Conservation (phyloP, 2,113 vertebrate genomes). For the Cnemophilus loriae region DNA sequence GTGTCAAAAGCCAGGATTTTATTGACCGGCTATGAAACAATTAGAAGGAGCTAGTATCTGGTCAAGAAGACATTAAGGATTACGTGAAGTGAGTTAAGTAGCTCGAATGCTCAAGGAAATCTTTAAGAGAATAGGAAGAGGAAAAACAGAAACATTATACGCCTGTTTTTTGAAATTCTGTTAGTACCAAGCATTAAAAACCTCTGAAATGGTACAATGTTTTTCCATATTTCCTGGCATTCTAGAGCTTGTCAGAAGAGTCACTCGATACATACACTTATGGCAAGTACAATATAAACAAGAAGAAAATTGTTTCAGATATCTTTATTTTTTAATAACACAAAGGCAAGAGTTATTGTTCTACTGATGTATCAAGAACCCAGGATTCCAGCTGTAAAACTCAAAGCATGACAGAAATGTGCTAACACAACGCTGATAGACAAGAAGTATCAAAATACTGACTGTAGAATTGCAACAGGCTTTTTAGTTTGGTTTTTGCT, state of each 20-base stretch:
- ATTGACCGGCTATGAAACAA: background rate
- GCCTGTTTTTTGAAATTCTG: background rate
- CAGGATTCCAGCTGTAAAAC: background rate
- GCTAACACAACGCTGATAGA: background rate
- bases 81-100: background rate
- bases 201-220: rapidly evolving
- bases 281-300: slow-evolving; percentile 50
- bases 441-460: background rate
- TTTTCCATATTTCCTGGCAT: background rate
- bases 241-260: background rate
- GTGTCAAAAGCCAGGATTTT: slow-evolving; percentile 12
- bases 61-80: background rate
- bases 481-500: background rate
- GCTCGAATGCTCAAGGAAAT: background rate
- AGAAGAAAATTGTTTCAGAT: slow-evolving; percentile 39
- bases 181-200: background rate
- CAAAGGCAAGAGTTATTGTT: slow-evolving; percentile 8
- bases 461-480: background rate
- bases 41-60: background rate
- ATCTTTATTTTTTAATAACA: slow-evolving; percentile 59
- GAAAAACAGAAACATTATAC: background rate
- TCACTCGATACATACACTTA: background rate
- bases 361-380: background rate
- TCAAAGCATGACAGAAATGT: background rate
- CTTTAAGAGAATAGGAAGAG: background rate